phyloP scores from a whole-genome alignment of 2,888 invertebrate species.

The Pemphredon lugubris region DNA sequence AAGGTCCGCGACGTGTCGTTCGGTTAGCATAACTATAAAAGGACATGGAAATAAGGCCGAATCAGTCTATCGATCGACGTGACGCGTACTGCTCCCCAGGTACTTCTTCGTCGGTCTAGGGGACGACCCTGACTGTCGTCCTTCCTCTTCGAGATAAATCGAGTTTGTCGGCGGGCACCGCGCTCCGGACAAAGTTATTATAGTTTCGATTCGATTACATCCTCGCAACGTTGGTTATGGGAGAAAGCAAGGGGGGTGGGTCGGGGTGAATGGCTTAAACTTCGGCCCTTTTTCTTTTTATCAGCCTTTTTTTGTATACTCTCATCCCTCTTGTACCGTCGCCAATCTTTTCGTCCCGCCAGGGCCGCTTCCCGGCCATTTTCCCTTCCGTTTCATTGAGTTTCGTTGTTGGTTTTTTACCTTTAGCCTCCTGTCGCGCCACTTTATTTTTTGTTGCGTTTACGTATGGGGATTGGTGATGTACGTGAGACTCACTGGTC shows the following conservation, averaged over 20 bases:
- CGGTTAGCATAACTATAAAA: slow-evolving; percentile 27
- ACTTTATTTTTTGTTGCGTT: too few relatives aligned
- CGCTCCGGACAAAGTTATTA: slow-evolving; percentile 56
- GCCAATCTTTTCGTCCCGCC: slow-evolving; percentile 16
- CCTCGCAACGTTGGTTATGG: slow-evolving; percentile 43
- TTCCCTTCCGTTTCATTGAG: neutral
- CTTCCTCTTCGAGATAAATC: slow-evolving; percentile 50
- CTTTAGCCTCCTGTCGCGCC: neutral
- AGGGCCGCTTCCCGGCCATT: neutral
- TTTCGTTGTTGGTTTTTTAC: neutral
- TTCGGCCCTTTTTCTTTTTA: slow-evolving; percentile 4
- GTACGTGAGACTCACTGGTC: too few relatives aligned
- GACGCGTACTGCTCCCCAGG: slow-evolving; percentile 20
- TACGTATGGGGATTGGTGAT: too few relatives aligned
- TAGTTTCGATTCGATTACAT: slow-evolving; percentile 60
- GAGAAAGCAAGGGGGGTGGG: slow-evolving; percentile 46
- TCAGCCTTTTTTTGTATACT: too few relatives aligned
- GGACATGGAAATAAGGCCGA: slow-evolving; percentile 37
- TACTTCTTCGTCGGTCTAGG: slow-evolving; percentile 30
- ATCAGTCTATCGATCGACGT: slow-evolving; percentile 43
- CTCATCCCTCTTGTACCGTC: neutral
- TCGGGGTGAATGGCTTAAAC: slow-evolving; percentile 27
- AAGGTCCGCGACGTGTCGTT: neutral
- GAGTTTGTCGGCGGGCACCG: slow-evolving; percentile 51
- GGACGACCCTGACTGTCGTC: slow-evolving; percentile 42